phyloP scores from a whole-genome alignment of 2,113 vertebrate species.

The Limnothrissa miodon region DNA sequence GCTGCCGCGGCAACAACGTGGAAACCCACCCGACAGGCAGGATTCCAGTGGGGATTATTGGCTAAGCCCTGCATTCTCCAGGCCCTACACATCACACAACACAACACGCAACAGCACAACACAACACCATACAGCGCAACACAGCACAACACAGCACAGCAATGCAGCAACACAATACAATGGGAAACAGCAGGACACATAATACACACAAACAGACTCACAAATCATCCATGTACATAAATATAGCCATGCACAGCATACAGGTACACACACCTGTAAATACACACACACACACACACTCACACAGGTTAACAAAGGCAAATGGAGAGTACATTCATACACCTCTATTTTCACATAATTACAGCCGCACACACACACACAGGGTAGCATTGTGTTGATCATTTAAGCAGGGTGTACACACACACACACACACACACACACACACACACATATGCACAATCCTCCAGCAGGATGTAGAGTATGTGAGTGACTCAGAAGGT shows the following conservation, averaged over 20 bases:
- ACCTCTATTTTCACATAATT: background rate
- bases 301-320: background rate
- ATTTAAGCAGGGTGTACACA: background rate
- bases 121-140: conserved; percentile 30
- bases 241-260: background rate
- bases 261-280: background rate
- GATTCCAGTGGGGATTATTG: conserved; percentile 73
- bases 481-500: background rate
- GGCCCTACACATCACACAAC: conserved; percentile 33
- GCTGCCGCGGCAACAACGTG: conserved; percentile 24
- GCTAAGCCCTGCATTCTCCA: conserved; percentile 63
- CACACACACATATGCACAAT: background rate
- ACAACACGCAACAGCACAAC: conserved; percentile 39
- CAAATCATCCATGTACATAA: background rate
- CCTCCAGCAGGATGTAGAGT: background rate
- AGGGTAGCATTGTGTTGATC: too few relatives aligned
- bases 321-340: background rate
- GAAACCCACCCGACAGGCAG: conserved; percentile 43
- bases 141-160: background rate
- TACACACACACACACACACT: background rate
- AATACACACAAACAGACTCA: too few relatives aligned
- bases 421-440: background rate
- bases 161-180: conserved; percentile 36
- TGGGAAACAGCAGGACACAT: background rate
- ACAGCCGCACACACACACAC: background rate